These are phyloP conservation scores for Pseudococcus longispinus DNA, from an alignment of 2,888 invertebrate genomes.

Conservation along the genomic window DNA sequence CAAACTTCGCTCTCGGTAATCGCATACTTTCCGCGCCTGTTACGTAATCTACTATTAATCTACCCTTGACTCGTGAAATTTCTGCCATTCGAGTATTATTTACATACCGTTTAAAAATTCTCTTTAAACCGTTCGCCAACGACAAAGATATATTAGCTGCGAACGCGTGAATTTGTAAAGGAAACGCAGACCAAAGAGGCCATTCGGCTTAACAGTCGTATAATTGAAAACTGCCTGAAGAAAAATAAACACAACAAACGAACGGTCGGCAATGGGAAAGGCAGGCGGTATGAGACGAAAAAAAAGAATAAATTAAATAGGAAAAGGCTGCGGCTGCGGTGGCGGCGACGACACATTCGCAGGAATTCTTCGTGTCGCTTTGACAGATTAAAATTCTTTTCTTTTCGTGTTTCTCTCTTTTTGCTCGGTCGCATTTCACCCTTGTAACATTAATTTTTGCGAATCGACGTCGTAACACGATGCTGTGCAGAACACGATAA, in stretches of 20 bases:
- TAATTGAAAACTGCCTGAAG: neutral
- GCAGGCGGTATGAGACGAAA: neutral
- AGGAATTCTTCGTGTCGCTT: neutral
- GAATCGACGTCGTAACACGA: neutral
- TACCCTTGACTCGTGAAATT: neutral
- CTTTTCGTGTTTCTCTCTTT: neutral
- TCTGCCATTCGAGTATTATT: neutral
- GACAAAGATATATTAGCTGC: neutral
- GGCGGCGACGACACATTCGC: neutral
- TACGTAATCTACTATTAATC: neutral
- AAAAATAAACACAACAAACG: neutral
- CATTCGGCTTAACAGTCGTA: neutral
- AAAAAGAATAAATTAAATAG: slow-evolving; percentile 26
- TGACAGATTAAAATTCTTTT: slow-evolving; percentile 26
- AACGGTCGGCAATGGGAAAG: neutral
- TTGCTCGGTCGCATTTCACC: slow-evolving; percentile 1
- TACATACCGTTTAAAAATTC: neutral
- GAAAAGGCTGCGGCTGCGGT: neutral
- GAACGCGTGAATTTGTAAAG: neutral
- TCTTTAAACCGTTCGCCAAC: neutral
- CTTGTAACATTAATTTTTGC: neutral
- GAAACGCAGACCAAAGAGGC: neutral
- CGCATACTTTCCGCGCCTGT: no score
- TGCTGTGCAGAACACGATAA: slow-evolving; percentile 2
- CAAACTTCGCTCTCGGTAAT: no score